Conservation (phyloP, 2,113 vertebrate genomes). For the Dunckerocampus dactyliophorus region DNA sequence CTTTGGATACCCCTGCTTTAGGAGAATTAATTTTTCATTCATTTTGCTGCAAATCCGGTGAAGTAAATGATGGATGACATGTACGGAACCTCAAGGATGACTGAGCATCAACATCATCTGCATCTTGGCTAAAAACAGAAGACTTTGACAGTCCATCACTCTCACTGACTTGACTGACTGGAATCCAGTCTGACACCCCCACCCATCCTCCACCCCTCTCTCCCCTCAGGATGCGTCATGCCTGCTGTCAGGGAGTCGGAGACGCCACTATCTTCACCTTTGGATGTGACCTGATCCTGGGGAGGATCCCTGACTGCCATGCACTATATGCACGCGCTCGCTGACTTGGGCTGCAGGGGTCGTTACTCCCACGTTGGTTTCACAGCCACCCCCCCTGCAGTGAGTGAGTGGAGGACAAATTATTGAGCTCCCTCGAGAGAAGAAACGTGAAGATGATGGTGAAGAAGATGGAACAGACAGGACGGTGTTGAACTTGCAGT, state of each 20-base stretch:
- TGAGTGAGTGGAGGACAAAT: constrained; percentile 41
- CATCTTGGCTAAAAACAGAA: background rate
- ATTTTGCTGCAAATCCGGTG: no score
- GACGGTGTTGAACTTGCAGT: constrained; percentile 27
- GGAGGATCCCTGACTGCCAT: constrained; percentile 51
- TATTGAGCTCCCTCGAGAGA: constrained; percentile 24
- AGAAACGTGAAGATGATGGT: background rate
- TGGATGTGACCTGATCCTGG: constrained; percentile 40
- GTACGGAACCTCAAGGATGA: no score
- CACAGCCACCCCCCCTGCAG: constrained; percentile 26
- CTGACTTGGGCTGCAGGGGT: constrained; percentile 48
- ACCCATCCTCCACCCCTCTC: constrained; percentile 8
- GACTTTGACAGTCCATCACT: constrained; percentile 32
- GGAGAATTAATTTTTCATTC: no score
- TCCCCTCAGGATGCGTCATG: background rate
- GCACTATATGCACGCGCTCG: constrained; percentile 38
- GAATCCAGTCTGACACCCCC: constrained; percentile 19
- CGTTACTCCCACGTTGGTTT: constrained; percentile 50
- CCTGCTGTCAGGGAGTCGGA: constrained; percentile 56
- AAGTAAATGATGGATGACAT: no score
- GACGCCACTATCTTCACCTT: constrained; percentile 62
- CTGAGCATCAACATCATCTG: no score
- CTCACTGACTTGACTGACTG: constrained; percentile 25
- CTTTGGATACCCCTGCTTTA: no score
- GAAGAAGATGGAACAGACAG: no score